Conservation (phyloP, 2,888 invertebrate species). For the Ophraella communa region DNA sequence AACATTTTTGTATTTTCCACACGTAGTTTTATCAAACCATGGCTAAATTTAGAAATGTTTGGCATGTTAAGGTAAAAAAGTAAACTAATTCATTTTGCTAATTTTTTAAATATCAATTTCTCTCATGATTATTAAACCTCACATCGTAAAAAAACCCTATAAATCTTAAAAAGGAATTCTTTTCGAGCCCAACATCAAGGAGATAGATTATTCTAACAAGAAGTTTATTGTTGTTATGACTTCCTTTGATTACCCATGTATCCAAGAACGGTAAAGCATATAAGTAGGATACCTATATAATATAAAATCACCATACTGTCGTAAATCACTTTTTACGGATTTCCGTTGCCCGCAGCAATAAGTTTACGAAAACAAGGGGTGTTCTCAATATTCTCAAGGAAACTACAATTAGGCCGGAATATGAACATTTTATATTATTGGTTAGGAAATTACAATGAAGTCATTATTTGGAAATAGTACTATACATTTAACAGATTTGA, state of each 20-base stretch:
- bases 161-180: too few species aligned
- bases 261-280: conserved; percentile 28
- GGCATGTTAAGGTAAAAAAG: too few species aligned
- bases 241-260: not conserved
- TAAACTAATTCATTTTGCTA: too few species aligned
- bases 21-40: too few species aligned
- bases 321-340: conserved; percentile 55
- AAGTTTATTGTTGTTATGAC: not conserved
- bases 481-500: too few species aligned
- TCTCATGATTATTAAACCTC: too few species aligned
- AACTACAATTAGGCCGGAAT: conserved; percentile 3
- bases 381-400: conserved; percentile 13
- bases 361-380: conserved; percentile 46
- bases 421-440: not conserved
- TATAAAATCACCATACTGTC: conserved; percentile 50
- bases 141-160: not conserved
- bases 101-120: too few species aligned
- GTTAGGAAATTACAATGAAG: not conserved
- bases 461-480: too few species aligned
- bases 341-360: conserved; percentile 51
- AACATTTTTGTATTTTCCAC: too few species aligned
- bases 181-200: not conserved
- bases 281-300: conserved; percentile 47
- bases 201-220: not conserved
- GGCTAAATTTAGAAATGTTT: too few species aligned